Percentiles rank a stretch among this genome's conserved stretches.
These are phyloP conservation scores for Colaptes auratus DNA, from an alignment of 2,113 vertebrate genomes.

Conservation along the genomic window DNA sequence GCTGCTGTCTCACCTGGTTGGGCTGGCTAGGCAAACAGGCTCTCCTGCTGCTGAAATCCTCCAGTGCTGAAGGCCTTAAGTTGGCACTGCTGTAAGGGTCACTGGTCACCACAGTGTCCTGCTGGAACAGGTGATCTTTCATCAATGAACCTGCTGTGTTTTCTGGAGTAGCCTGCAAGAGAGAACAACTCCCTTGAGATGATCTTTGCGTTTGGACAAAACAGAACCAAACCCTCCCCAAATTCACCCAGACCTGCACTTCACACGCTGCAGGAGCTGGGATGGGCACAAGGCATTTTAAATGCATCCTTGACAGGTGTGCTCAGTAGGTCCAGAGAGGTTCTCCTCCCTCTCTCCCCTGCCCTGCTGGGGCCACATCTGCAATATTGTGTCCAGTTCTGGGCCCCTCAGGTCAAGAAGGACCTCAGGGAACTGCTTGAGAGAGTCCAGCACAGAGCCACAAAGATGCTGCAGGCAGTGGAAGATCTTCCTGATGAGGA, in stretches of 20 bases:
- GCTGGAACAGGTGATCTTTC: constrained; percentile 90
- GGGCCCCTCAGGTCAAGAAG: too few relatives aligned
- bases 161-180: constrained; percentile 82
- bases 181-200: constrained; percentile 15
- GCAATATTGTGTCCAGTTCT: too few relatives aligned
- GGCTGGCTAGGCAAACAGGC: constrained; percentile 86
- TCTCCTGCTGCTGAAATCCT: constrained; percentile 88
- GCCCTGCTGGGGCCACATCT: too few relatives aligned
- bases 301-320: too few relatives aligned
- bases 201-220: constrained; percentile 8
- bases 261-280: too few relatives aligned
- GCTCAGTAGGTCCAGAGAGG: too few relatives aligned
- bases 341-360: too few relatives aligned
- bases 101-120: constrained; percentile 85
- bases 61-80: constrained; percentile 85
- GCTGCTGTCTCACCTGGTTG: constrained; percentile 80
- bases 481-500: too few relatives aligned
- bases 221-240: neutral
- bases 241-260: neutral
- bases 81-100: constrained; percentile 89
- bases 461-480: too few relatives aligned
- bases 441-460: too few relatives aligned
- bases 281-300: too few relatives aligned
- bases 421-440: too few relatives aligned
- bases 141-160: constrained; percentile 83